These are phyloP conservation scores for Hippocampus mohnikei DNA, from an alignment of 2,113 vertebrate genomes.

Conservation along the genomic window DNA sequence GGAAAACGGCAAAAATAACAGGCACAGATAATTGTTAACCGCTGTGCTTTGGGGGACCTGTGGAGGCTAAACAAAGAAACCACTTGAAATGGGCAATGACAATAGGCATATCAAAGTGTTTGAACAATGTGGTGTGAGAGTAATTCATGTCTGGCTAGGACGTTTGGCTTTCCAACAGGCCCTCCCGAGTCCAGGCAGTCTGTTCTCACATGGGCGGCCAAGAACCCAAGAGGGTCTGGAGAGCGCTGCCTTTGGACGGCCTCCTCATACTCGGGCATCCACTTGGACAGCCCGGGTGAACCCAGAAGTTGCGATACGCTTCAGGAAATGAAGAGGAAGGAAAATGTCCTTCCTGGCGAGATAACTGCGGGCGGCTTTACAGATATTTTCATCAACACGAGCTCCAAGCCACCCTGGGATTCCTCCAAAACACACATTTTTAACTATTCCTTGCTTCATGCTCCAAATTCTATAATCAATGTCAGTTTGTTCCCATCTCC, in stretches of 20 bases:
- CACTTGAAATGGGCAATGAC: constrained; percentile 59
- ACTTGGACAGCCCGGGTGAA: not conserved
- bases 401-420: constrained; percentile 28
- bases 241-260: constrained; percentile 41
- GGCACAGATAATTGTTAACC: constrained; percentile 44
- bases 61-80: constrained; percentile 28
- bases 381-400: constrained; percentile 33
- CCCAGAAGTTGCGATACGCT: not conserved
- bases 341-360: not conserved
- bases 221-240: constrained; percentile 38
- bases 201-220: constrained; percentile 70
- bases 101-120: constrained; percentile 52
- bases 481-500: constrained; percentile 37
- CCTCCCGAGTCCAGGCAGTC: constrained; percentile 64
- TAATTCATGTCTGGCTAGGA: constrained; percentile 65
- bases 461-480: constrained; percentile 49
- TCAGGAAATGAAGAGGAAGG: constrained; percentile 11
- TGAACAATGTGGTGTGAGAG: constrained; percentile 35
- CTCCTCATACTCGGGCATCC: constrained; percentile 35
- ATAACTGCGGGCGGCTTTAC: constrained; percentile 18
- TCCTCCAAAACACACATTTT: constrained; percentile 48
- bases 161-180: constrained; percentile 71
- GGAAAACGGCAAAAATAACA: constrained; percentile 54
- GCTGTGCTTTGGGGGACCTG: constrained; percentile 37
- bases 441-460: constrained; percentile 37